Evolutionary conservation across 2,888 invertebrate species (phyloP).

Genomic region (Andricus quercusramuli): DNA sequence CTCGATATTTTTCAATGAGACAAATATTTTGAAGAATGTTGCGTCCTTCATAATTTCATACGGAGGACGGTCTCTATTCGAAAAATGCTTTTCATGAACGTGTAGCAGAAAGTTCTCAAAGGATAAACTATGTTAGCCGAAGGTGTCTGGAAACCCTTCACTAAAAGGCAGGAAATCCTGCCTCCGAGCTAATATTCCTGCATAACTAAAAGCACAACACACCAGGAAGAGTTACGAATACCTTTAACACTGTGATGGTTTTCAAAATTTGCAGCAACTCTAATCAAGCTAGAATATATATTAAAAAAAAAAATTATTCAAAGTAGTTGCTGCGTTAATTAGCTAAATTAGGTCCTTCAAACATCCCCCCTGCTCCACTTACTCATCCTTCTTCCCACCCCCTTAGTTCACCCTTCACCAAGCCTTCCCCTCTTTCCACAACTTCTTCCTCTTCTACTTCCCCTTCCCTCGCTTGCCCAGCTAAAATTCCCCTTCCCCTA

Average conservation of each 20-base stretch:
- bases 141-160: slow-evolving; percentile 14
- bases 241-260: neutral
- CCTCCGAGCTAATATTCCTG: slow-evolving; percentile 7
- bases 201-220: neutral
- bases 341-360: too few relatives aligned
- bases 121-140: slow-evolving; percentile 4
- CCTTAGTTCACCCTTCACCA: too few relatives aligned
- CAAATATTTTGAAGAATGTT: neutral
- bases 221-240: neutral
- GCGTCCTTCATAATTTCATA: neutral
- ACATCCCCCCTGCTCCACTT: too few relatives aligned
- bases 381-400: too few relatives aligned
- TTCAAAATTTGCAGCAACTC: neutral
- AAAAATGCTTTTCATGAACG: neutral
- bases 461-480: too few relatives aligned
- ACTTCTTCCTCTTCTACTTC: too few relatives aligned
- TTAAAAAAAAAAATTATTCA: too few relatives aligned
- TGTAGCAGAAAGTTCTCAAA: neutral
- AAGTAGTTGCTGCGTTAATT: too few relatives aligned
- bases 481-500: too few relatives aligned
- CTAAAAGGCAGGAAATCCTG: slow-evolving; percentile 30
- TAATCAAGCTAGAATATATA: too few relatives aligned
- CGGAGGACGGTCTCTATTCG: neutral
- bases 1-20: neutral
- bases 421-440: too few relatives aligned